These are phyloP conservation scores for Fabriciana adippe DNA, from an alignment of 2,888 invertebrate genomes.

Conservation along the genomic window DNA sequence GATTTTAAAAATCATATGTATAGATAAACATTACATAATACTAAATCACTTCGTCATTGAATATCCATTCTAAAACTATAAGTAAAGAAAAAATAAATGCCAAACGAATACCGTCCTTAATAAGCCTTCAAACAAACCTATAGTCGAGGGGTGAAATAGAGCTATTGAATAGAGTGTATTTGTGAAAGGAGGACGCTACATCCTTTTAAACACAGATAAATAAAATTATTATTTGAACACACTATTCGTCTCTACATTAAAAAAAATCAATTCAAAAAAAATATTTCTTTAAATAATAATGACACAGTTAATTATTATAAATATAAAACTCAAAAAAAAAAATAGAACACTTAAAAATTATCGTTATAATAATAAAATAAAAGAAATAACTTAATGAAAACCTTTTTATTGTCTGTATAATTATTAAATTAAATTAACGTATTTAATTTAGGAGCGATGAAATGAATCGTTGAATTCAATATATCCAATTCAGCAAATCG, in stretches of 20 bases:
- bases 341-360: too few species aligned
- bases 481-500: conserved; percentile 17
- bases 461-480: neutral
- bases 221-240: conserved; percentile 3
- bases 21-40: neutral
- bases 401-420: too few species aligned
- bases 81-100: conserved; percentile 2
- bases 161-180: conserved; percentile 16
- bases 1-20: too few species aligned
- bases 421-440: too few species aligned
- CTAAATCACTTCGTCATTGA: neutral
- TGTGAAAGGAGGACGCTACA: conserved; percentile 7
- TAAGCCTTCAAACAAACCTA: conserved; percentile 14
- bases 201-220: conserved; percentile 6
- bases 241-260: neutral
- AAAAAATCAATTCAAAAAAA: neutral
- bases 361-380: too few species aligned
- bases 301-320: too few species aligned
- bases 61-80: neutral
- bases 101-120: conserved; percentile 10
- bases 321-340: too few species aligned
- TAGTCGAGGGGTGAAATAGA: conserved; percentile 16
- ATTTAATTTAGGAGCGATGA: too few species aligned
- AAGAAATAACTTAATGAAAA: too few species aligned
- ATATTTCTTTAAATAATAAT: too few species aligned